Conservation (phyloP, 2,888 invertebrate genomes). For the Yponomeuta plumbellus region DNA sequence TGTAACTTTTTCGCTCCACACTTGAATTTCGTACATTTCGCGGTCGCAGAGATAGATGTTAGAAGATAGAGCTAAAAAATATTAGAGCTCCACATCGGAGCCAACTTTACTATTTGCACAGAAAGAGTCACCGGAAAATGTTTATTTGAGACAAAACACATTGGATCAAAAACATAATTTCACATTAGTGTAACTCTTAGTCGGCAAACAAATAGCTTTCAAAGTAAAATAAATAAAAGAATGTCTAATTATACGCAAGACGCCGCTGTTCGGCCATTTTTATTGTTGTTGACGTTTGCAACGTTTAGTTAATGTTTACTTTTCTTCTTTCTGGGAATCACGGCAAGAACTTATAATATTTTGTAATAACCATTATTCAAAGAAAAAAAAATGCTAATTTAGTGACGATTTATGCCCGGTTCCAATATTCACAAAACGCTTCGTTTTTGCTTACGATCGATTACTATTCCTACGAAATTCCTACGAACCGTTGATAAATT, state of each 20-base stretch:
- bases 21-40: constrained; percentile 5
- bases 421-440: too few species aligned
- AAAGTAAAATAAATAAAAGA: constrained; percentile 31
- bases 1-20: neutral
- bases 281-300: constrained; percentile 27
- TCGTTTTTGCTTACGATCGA: too few species aligned
- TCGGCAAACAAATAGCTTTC: constrained; percentile 18
- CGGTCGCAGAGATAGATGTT: constrained; percentile 1
- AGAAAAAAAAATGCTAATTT: neutral
- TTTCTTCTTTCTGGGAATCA: too few species aligned
- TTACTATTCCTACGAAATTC: too few species aligned
- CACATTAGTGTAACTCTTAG: neutral
- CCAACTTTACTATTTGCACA: constrained; percentile 11
- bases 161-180: neutral
- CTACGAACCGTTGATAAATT: too few species aligned
- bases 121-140: constrained; percentile 7
- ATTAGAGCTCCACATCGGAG: constrained; percentile 50
- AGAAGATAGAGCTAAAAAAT: constrained; percentile 56
- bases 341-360: neutral
- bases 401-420: too few species aligned
- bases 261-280: constrained; percentile 44
- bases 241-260: constrained; percentile 55
- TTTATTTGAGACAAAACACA: neutral
- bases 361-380: neutral
- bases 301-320: neutral